Conservation (phyloP, 1,140 invertebrate genomes). For the Ruditapes philippinarum region DNA sequence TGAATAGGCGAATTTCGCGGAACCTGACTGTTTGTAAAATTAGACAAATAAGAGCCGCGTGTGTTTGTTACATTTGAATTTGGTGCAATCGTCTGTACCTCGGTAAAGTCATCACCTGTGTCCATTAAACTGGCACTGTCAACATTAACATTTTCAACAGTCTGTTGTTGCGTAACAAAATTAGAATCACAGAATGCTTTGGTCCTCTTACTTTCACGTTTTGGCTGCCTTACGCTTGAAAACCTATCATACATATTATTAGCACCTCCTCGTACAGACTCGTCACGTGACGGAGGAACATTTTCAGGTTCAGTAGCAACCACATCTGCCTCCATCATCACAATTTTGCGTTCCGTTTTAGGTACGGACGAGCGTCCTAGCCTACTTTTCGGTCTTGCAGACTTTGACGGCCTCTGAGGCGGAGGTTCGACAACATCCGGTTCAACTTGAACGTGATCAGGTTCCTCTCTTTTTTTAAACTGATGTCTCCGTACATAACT, state of each 20-base stretch:
- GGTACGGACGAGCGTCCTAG: conserved; percentile 32
- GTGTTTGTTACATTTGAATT: background rate
- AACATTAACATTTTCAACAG: conserved; percentile 43
- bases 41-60: conserved; percentile 7
- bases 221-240: conserved; percentile 49
- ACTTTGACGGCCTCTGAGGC: background rate
- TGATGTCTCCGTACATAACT: conserved; percentile 63
- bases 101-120: conserved; percentile 34
- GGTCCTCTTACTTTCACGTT: conserved; percentile 58
- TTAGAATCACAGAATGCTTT: conserved; percentile 65
- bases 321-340: conserved; percentile 43
- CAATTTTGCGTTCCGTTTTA: conserved; percentile 41
- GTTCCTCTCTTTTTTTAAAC: conserved; percentile 26
- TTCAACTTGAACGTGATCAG: background rate
- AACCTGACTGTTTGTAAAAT: background rate
- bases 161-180: conserved; percentile 22
- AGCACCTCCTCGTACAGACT: background rate
- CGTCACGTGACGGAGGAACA: background rate
- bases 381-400: conserved; percentile 56
- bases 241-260: conserved; percentile 63
- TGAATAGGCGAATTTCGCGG: conserved; percentile 17
- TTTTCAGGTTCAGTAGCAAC: background rate
- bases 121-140: conserved; percentile 45
- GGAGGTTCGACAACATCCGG: background rate
- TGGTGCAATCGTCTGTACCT: conserved; percentile 20